Percentiles rank a stretch among this genome's conserved stretches.
These are phyloP conservation scores for Antigone vipio DNA, from an alignment of 2,113 vertebrate species.

Conservation along the genomic window DNA sequence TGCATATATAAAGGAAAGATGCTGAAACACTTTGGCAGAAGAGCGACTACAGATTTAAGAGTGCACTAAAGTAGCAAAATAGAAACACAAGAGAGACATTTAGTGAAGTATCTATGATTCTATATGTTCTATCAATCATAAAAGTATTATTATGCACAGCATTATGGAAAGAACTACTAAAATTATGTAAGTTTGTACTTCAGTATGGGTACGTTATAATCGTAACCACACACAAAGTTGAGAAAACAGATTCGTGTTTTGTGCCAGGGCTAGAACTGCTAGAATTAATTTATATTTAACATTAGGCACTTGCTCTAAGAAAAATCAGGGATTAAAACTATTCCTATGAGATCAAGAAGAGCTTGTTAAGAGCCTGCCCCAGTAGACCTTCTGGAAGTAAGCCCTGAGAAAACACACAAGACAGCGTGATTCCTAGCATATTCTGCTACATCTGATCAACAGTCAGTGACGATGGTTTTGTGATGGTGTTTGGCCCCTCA, in stretches of 20 bases:
- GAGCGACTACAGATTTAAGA: background rate
- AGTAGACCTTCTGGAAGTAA: background rate
- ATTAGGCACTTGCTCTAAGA: background rate
- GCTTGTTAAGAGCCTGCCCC: background rate
- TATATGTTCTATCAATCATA: background rate
- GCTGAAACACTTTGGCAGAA: background rate
- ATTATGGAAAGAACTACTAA: background rate
- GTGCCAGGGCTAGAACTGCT: background rate
- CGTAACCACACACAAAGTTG: background rate
- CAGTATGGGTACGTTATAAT: background rate
- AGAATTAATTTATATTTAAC: background rate
- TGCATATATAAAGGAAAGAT: background rate
- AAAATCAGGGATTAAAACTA: background rate
- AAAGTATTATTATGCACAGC: background rate
- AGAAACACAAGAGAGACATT: background rate
- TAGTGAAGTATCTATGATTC: background rate
- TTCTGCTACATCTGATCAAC: background rate
- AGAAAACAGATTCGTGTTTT: background rate
- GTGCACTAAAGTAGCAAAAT: background rate
- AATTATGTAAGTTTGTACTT: background rate
- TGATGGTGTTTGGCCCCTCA: background rate
- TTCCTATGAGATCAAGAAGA: background rate
- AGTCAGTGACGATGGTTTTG: background rate
- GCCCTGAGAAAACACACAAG: background rate
- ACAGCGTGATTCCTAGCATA: background rate